These are phyloP conservation scores for Himalopsyche japonica DNA, from an alignment of 2,888 invertebrate genomes.

Conservation along the genomic window DNA sequence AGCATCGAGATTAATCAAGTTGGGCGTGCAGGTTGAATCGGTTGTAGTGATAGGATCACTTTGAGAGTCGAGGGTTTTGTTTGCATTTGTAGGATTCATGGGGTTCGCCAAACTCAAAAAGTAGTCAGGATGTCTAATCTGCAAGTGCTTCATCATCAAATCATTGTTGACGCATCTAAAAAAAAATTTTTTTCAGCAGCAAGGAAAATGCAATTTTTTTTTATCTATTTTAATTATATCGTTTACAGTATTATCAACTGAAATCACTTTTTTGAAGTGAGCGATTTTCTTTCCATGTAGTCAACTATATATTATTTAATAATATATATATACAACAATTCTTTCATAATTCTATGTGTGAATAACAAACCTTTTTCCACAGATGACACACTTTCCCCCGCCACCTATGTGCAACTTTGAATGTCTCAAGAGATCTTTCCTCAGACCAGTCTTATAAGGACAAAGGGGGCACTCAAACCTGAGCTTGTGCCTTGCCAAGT, in stretches of 20 bases:
- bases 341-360: too few species aligned
- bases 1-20: too few species aligned
- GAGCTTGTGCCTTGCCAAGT: constrained; percentile 6
- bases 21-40: not conserved
- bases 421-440: constrained; percentile 13
- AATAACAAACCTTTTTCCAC: not conserved
- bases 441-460: constrained; percentile 8
- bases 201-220: too few species aligned
- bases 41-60: not conserved
- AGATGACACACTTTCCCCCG: not conserved
- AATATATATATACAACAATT: too few species aligned
- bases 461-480: constrained; percentile 11
- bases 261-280: too few species aligned
- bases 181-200: not conserved
- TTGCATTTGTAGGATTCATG: not conserved
- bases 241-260: too few species aligned
- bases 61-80: not conserved
- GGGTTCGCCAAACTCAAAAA: not conserved
- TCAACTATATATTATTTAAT: too few species aligned
- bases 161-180: not conserved
- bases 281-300: too few species aligned
- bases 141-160: not conserved
- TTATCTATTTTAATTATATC: too few species aligned
- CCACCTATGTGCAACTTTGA: not conserved
- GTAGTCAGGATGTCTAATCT: not conserved